phyloP scores from a whole-genome alignment of 2,888 invertebrate genomes.

The Caenorhabditis sinica region DNA sequence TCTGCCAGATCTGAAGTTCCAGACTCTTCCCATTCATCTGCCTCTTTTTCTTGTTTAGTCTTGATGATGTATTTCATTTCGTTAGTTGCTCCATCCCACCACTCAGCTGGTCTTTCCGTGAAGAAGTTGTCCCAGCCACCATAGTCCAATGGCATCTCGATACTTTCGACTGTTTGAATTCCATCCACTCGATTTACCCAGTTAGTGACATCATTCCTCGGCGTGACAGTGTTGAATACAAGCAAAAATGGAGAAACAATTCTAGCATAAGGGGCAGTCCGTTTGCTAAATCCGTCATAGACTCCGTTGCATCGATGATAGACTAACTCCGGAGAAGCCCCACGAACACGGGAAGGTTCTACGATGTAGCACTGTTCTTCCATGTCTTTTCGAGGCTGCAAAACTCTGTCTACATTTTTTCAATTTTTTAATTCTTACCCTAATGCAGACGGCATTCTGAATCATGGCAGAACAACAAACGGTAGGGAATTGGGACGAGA shows the following conservation, averaged over 20 bases:
- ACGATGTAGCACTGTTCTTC: conserved; percentile 71
- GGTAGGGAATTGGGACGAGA: conserved; percentile 72
- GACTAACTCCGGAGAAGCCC: conserved; percentile 56
- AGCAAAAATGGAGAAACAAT: conserved; percentile 77
- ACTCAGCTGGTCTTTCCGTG: conserved; percentile 69
- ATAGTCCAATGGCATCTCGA: conserved; percentile 78
- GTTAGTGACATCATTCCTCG: conserved; percentile 53
- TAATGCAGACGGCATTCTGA: conserved; percentile 75
- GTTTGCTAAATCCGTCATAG: conserved; percentile 76
- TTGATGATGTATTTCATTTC: conserved; percentile 63
- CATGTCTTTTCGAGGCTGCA: conserved; percentile 37
- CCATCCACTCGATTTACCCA: conserved; percentile 68
- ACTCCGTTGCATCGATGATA: conserved; percentile 77
- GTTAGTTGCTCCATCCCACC: conserved; percentile 65
- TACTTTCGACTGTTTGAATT: conserved; percentile 69
- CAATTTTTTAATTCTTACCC: neutral
- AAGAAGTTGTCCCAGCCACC: conserved; percentile 76
- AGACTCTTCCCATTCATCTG: conserved; percentile 66
- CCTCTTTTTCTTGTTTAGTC: conserved; percentile 30
- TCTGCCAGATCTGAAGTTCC: conserved; percentile 57
- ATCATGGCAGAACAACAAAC: conserved; percentile 72
- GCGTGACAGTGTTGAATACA: conserved; percentile 65
- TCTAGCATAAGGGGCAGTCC: conserved; percentile 68
- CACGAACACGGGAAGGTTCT: conserved; percentile 28
- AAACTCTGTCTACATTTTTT: neutral